Evolutionary conservation across 2,888 invertebrate species (phyloP).

Genomic region (Nomada ruficornis): DNA sequence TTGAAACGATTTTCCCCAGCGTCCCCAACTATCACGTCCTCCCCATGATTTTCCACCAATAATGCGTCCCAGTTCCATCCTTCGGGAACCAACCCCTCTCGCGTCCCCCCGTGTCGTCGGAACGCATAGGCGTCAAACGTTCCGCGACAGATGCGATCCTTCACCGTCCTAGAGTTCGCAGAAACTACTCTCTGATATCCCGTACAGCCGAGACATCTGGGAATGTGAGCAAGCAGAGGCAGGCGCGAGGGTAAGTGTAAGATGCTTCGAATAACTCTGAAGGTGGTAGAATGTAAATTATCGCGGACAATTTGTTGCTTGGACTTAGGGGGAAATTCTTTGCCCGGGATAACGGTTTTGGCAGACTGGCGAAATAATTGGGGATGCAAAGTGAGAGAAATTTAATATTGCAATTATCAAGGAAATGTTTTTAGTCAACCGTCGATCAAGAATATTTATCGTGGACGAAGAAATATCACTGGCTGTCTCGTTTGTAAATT

Average conservation of each 20-base stretch:
- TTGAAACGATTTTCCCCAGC: conserved; percentile 56
- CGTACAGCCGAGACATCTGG: conserved; percentile 42
- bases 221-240: conserved; percentile 34
- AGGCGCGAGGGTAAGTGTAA: not conserved
- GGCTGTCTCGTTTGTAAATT: not conserved
- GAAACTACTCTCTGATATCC: conserved; percentile 56
- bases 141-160: conserved; percentile 41
- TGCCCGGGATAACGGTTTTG: too few species aligned
- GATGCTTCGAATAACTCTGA: conserved; percentile 11
- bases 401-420: too few species aligned
- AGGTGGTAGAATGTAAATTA: not conserved
- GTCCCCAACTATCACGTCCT: conserved; percentile 32
- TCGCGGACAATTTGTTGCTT: not conserved
- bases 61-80: conserved; percentile 33
- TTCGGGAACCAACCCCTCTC: not conserved
- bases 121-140: conserved; percentile 54
- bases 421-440: too few species aligned
- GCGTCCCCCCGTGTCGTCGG: conserved; percentile 29
- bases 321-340: too few species aligned
- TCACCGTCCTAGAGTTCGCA: conserved; percentile 8
- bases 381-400: too few species aligned
- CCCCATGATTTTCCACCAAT: conserved; percentile 51
- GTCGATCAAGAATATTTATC: too few species aligned
- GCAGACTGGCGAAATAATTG: too few species aligned
- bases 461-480: too few species aligned